These are phyloP conservation scores for Xerus inauris DNA, from an alignment of 2,113 vertebrate species.

Conservation along the genomic window DNA sequence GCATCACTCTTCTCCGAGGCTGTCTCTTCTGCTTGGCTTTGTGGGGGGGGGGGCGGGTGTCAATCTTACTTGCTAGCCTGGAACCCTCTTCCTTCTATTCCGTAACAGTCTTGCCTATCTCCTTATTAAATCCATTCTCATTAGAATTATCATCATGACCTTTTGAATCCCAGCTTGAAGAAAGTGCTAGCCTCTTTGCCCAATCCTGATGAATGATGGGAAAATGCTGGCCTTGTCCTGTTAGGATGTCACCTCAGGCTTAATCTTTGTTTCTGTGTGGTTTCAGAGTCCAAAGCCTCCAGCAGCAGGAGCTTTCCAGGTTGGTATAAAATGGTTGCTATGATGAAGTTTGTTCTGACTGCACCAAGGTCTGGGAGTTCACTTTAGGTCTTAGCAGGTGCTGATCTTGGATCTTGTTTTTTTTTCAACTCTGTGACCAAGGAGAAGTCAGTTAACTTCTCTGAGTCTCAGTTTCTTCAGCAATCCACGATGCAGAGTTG, in stretches of 20 bases:
- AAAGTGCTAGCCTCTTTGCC: not conserved
- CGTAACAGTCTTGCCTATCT: not conserved
- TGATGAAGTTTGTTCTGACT: not conserved
- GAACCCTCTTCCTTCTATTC: not conserved
- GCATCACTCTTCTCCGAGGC: not conserved
- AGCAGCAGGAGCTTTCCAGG: not conserved
- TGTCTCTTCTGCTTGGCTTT: not conserved
- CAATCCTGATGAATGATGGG: not conserved
- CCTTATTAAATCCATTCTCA: not conserved
- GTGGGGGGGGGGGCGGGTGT: not conserved
- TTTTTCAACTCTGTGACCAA: not conserved
- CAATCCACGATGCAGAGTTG: not conserved
- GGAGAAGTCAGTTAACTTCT: not conserved
- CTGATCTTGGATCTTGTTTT: not conserved
- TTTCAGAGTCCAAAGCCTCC: constrained; percentile 48
- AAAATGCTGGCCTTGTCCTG: not conserved
- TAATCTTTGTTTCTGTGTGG: not conserved
- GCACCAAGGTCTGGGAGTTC: not conserved
- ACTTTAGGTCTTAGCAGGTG: not conserved
- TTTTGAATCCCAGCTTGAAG: not conserved
- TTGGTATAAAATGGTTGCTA: not conserved
- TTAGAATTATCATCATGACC: not conserved
- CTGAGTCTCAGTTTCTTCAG: not conserved
- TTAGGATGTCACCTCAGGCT: not conserved
- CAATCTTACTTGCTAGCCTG: not conserved